Evolutionary conservation across 2,888 invertebrate species (phyloP), one percentile per base, ranked within the genome.

Genomic region (Limnephilus rhombicus): DNA sequence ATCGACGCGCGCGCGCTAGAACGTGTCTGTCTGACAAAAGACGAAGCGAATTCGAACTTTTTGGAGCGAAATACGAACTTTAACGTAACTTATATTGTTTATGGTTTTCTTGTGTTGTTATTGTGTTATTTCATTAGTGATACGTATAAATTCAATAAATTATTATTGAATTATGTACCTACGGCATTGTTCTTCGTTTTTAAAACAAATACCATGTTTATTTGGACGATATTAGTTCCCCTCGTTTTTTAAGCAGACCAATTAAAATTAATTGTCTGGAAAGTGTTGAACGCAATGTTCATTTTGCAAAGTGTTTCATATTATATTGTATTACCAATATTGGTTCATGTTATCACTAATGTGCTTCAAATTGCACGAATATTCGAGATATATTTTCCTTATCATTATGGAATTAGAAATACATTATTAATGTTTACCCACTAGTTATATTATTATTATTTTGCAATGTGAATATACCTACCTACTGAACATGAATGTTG

Each of bases 31-130:
- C 90, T 11, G 85, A 34, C 31, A 4, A 90, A 90, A 31, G 49
- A 53, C 90, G 85, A 90, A 85, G 68, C 85, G 90, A 90, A 80
- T 90, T 49, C 45, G 41, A 85, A 68, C 24, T 24, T 90, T 90
- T 90, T 90, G 90, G 90, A 90, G 90, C 90, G 90, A 90, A 90
- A 90, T 90, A 45, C 82, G 90, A 90, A 90, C n/a, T 89, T 41
- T 34, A 68, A 41, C 68, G 29, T 31, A n/a, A 24, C 13, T 31
- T 37, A 18, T 34, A 24, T 68, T 88, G 41, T 89, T n/a, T 89
- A 89, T 80, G 88, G 37, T 49, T 68, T 68, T 68, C 31, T 53
- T 13, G 68, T 31, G 29, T 80, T 80, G 9, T 31, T 68, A 80
- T 89, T 49, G n/a, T 86, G 45, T 13, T 49, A 29, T 37, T n/a